Base-by-base conservation (phyloP, 2,797 vertebrate species). In the Myoxocephalus aenaeus region DNA sequence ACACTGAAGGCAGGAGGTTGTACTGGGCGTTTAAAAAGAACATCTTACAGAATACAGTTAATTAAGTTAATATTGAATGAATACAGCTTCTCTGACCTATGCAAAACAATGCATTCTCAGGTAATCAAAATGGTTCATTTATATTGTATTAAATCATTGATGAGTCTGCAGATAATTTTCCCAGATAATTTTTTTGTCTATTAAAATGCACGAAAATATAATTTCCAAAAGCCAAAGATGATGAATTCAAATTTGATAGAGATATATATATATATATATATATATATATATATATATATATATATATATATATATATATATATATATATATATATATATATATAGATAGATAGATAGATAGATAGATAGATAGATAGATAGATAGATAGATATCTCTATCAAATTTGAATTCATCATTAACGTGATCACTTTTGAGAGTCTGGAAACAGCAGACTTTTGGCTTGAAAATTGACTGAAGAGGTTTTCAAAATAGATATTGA, bases 1-100 rank as follows among this genome's bases (percentile, higher is more conserved):
- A 38, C 36, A 57, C 20, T 54, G 59, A 69, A 29, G 70, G 20
- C 44, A 61, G 61, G 11, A 69, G n/a, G 67, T 70, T 25, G 59
- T 9, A 20, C 13, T 38, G 32, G 20, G 5, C 29, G 50, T 65
- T 62, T 82, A 0, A 38, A 66, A 62, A 6, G 20, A n/a, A 27
- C 4, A 51, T n/a, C 15, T 38, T 6, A 20, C 0, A 25, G 2
- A 65, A 27, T 22, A 54, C 36, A 27, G 34, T 29, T 17, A 65
- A 61, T 61, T 17, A 15, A 42, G 38, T 27, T 15, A 32, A 62
- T 18, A 50, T 61, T 14, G 32, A 17, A 46, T 27, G 12, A 46
- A 61, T 14, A 61, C 40, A 15, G 15, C 27, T 38, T 65, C 15
- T 36, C 36, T 27, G 11, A 42, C 4, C 1, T 32, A 1, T 29